Evolutionary conservation across 2,888 invertebrate genomes (phyloP).

Genomic region (Steromphala cineraria): DNA sequence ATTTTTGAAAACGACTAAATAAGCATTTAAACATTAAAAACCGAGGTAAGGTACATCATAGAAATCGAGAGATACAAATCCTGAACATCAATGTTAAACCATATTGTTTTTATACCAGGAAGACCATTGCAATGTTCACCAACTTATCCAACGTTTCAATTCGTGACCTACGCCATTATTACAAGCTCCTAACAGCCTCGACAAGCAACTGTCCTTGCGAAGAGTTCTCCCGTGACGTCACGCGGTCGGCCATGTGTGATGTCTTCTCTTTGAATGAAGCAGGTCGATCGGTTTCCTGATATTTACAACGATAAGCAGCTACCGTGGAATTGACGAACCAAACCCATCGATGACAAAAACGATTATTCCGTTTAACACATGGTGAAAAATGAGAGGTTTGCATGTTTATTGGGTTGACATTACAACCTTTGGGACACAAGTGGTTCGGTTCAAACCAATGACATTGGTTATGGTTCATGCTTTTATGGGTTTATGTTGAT

Average conservation of each 20-base stretch:
- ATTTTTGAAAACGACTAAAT: too few species aligned
- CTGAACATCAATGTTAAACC: too few species aligned
- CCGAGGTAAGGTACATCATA: too few species aligned
- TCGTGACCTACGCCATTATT: background rate
- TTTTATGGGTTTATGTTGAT: too few species aligned
- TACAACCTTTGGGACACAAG: background rate
- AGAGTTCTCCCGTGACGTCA: background rate
- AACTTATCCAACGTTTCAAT: background rate
- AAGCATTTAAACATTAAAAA: too few species aligned
- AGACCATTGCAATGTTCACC: too few species aligned
- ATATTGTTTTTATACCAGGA: too few species aligned
- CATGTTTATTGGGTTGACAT: background rate
- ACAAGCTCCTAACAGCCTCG: background rate
- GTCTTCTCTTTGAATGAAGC: background rate
- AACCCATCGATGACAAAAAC: background rate
- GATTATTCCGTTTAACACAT: constrained; percentile 1
- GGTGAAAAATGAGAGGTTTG: constrained; percentile 4
- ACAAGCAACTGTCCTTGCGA: background rate
- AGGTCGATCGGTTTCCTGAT: constrained; percentile 1
- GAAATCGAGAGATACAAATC: too few species aligned
- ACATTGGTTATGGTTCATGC: too few species aligned
- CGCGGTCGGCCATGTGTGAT: background rate
- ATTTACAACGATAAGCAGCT: background rate
- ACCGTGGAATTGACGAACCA: background rate
- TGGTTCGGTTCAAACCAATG: background rate